phyloP scores from a whole-genome alignment of 2,888 invertebrate species.

The Macaria notata region DNA sequence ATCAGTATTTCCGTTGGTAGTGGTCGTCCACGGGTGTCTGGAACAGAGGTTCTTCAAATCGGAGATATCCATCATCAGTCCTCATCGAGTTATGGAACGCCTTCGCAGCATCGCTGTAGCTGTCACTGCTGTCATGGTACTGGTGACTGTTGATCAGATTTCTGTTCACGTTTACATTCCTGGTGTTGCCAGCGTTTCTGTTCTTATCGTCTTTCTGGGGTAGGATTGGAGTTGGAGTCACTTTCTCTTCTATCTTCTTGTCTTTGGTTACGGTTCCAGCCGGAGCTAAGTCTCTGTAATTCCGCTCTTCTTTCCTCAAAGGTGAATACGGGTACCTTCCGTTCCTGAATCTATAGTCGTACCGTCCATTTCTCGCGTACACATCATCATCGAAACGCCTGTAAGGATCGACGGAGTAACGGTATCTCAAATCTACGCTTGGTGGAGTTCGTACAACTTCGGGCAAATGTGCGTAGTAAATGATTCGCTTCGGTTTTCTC shows the following conservation, averaged over 20 bases:
- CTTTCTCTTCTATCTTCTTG: constrained; percentile 71
- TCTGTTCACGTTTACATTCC: constrained; percentile 51
- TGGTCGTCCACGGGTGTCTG: constrained; percentile 70
- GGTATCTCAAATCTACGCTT: constrained; percentile 79
- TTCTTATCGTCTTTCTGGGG: constrained; percentile 69
- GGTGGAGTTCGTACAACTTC: constrained; percentile 85
- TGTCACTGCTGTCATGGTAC: constrained; percentile 63
- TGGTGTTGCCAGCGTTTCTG: constrained; percentile 43
- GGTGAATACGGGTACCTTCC: constrained; percentile 69
- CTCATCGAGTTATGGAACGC: constrained; percentile 61
- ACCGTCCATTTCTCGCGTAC: constrained; percentile 64
- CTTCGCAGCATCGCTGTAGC: constrained; percentile 63
- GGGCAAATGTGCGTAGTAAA: constrained; percentile 87
- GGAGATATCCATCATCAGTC: constrained; percentile 64
- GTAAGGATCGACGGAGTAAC: constrained; percentile 74
- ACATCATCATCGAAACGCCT: constrained; percentile 70
- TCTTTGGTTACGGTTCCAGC: constrained; percentile 67
- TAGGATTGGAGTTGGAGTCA: constrained; percentile 70
- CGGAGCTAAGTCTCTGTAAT: constrained; percentile 69
- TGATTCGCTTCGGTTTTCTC: constrained; percentile 83
- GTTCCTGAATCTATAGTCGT: constrained; percentile 69
- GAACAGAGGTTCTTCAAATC: constrained; percentile 72
- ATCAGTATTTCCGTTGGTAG: constrained; percentile 72
- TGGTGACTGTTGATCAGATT: constrained; percentile 74
- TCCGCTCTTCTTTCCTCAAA: constrained; percentile 71